A percentile compares a stretch with the other conserved stretches of the same genome.
phyloP scores from a whole-genome alignment of 2,888 invertebrate species.

The Calameuta idolon region DNA sequence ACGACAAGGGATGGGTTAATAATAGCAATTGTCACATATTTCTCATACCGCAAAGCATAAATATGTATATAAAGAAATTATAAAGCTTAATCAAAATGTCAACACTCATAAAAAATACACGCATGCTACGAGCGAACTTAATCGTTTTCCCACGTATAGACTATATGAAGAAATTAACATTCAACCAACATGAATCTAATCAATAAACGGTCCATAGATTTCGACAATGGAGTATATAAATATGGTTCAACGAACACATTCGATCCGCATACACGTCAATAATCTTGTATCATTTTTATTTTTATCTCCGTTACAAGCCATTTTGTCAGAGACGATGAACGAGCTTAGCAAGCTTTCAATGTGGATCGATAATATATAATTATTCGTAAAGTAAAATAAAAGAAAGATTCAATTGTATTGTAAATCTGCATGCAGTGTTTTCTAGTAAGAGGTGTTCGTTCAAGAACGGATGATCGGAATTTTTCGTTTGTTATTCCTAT shows the following conservation, averaged over 20 bases:
- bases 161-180: conserved; percentile 39
- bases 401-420: neutral
- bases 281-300: neutral
- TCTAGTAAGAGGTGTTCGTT: neutral
- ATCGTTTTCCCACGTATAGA: conserved; percentile 31
- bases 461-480: neutral
- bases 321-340: neutral
- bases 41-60: neutral
- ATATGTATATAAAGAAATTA: neutral
- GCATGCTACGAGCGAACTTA: neutral
- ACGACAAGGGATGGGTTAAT: neutral
- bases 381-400: neutral
- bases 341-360: neutral
- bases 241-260: neutral
- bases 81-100: neutral
- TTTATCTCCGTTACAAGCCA: neutral
- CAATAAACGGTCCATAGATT: neutral
- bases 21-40: neutral
- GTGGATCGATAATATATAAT: neutral
- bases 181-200: conserved; percentile 19
- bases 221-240: neutral
- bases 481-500: neutral
- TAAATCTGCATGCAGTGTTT: neutral
- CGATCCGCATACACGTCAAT: neutral
- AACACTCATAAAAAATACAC: neutral